Evolutionary conservation across 2,888 invertebrate genomes (phyloP), one percentile per base, ranked within the genome.

Genomic region (Argynnis bischoffii): DNA sequence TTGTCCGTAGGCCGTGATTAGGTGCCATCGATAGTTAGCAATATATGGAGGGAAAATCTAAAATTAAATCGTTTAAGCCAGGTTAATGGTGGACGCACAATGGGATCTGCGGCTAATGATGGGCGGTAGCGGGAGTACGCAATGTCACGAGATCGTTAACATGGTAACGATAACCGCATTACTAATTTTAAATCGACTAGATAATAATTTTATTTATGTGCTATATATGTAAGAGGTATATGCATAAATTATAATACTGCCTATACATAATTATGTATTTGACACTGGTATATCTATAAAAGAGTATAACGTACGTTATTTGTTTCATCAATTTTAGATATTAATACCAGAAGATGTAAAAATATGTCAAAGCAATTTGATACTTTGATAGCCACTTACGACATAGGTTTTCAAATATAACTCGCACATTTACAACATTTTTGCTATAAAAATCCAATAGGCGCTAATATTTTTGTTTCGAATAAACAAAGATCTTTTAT

Each of bases 11-110:
- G 81, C 81, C 76, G 88, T 89, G 89, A 91, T 92, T 90, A 89
- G 87, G 84, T 81, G 80, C 83, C 81, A 80, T 85, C 85, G 86
- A 86, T 86, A 84, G 73, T 74, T 71, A 72, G 71, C 75, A 69
- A 73, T 74, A 83, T 80, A 81, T 86, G 86, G 83, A 82, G 83
- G 89, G 90, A 87, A 88, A 87, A 86, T 84, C 83, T 81, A 84
- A 88, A 90, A 90, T 91, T 86, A 89, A 90, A 90, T 86, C 86
- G 83, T 84, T 83, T 87, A 89, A 90, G 85, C 88, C 84, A 76
- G 78, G 83, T 83, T 90, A 87, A 90, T 89, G 86, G 86, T 75
- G 76, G 79, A 78, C 78, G 73, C 78, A 85, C 82, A 86, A 83
- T 87, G 79, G 78, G 77, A 79, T 79, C 77, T 74, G 77, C 77